These are phyloP conservation scores for Nomada goodeniana DNA, from an alignment of 2,888 invertebrate genomes.

Conservation along the genomic window DNA sequence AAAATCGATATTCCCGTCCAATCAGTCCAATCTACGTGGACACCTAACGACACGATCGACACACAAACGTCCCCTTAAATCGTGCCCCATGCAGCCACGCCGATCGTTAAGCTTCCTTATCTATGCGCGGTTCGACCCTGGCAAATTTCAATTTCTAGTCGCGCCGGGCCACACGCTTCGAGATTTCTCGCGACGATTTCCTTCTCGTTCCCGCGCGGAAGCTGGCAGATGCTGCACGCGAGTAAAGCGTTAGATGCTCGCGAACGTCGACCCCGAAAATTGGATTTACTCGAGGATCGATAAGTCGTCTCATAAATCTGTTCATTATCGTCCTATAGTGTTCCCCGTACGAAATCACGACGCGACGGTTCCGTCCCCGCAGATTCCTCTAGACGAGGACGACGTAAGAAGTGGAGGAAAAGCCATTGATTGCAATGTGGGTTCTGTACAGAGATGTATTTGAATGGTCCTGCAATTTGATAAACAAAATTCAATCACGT, in stretches of 20 bases:
- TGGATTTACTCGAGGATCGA: conserved; percentile 81
- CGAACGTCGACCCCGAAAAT: conserved; percentile 78
- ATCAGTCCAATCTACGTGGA: conserved; percentile 20
- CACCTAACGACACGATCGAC: conserved; percentile 11
- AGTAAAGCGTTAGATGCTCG: conserved; percentile 58
- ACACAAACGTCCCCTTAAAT: not conserved
- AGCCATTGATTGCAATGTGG: no score
- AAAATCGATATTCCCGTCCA: conserved; percentile 25
- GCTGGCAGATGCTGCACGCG: conserved; percentile 57
- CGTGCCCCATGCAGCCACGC: not conserved
- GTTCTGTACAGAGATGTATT: no score
- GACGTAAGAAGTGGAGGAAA: conserved; percentile 32
- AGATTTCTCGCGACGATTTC: conserved; percentile 46
- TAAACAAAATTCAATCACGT: no score
- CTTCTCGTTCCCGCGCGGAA: conserved; percentile 41
- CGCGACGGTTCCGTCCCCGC: conserved; percentile 26
- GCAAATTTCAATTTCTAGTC: conserved; percentile 47
- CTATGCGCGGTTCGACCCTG: not conserved
- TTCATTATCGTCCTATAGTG: conserved; percentile 79
- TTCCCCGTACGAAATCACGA: conserved; percentile 72
- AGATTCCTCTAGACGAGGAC: conserved; percentile 41
- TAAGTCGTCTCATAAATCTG: conserved; percentile 81
- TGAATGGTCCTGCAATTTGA: no score
- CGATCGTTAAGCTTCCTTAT: conserved; percentile 20
- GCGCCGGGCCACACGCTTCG: conserved; percentile 16